Percentiles rank a stretch among this genome's conserved stretches.
Evolutionary conservation across 1,140 invertebrate species (phyloP).

Genomic region (roundworm (Caenorhabditis elegans)): WBcel235 BX284606.5:6745501-6746000

Average conservation of each 20-base stretch:
- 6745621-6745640: not conserved
- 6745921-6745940: no score
- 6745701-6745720: not conserved
- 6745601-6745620: not conserved
- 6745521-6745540: not conserved
- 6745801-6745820: not conserved
- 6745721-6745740: not conserved
- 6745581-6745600: not conserved
- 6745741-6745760: not conserved
- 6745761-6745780: not conserved
- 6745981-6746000: no score
- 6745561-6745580: not conserved
- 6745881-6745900: not conserved
- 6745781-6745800: not conserved
- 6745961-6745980: no score
- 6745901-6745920: no score
- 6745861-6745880: no score
- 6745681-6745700: not conserved
- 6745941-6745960: no score
- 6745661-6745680: not conserved
- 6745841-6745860: not conserved
- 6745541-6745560: not conserved
- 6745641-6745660: not conserved
- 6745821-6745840: slow-evolving; percentile 7
- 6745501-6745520: not conserved